Evolutionary conservation across 2,888 invertebrate species (phyloP).

Genomic region (Patella ulyssiponensis): DNA sequence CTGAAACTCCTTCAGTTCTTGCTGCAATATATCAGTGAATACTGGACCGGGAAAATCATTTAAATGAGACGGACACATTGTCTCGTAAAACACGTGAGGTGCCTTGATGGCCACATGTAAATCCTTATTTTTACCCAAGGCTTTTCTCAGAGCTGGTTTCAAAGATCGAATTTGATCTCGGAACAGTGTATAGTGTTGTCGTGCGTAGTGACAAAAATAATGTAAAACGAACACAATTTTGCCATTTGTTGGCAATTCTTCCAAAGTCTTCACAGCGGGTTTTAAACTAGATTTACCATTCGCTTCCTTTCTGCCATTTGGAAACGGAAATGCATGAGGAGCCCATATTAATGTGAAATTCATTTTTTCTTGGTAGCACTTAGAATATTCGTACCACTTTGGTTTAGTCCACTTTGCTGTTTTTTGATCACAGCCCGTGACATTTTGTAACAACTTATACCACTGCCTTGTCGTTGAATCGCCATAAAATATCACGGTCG

Average conservation of each 20-base stretch:
- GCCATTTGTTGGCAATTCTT: background rate
- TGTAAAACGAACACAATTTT: background rate
- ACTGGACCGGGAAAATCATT: background rate
- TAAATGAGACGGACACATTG: constrained; percentile 1
- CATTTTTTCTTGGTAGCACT: background rate
- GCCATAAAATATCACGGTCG: background rate
- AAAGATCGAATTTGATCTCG: background rate
- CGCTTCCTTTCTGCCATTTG: background rate
- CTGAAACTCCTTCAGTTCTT: background rate
- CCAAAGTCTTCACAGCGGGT: background rate
- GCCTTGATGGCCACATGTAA: background rate
- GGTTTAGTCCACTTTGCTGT: background rate
- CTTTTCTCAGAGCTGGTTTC: background rate
- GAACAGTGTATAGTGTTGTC: background rate
- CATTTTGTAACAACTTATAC: background rate
- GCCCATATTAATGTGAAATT: constrained; percentile 6
- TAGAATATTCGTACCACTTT: background rate
- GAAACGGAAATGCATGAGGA: background rate
- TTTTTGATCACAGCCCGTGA: background rate
- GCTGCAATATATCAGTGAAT: background rate
- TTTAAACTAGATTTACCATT: background rate
- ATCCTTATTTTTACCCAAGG: background rate
- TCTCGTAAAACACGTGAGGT: background rate
- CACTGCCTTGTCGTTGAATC: background rate
- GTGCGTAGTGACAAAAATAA: background rate